Percentiles rank a stretch among this genome's conserved stretches.
phyloP scores from a whole-genome alignment of 2,797 vertebrate genomes.

The Aplochiton taeniatus region DNA sequence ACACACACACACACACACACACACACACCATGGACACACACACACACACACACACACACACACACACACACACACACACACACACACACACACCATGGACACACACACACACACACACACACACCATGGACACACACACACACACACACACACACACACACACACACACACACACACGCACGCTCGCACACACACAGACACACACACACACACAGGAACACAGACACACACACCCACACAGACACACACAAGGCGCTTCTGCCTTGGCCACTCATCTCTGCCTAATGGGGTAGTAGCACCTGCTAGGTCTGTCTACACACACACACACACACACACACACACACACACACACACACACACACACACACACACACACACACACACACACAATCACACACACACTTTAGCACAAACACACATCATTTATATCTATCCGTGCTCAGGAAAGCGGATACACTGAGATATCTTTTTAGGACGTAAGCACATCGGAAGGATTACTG shows the following conservation, averaged over 20 bases:
- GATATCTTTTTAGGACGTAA: too few species aligned
- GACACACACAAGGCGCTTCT: background rate
- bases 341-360: constrained; percentile 6
- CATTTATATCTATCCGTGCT: too few species aligned
- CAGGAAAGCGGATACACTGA: too few species aligned
- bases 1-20: background rate
- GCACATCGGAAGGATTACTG: too few species aligned
- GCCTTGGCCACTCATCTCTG: too few species aligned
- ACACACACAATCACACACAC: constrained; percentile 4
- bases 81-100: background rate
- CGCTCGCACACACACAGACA: constrained; percentile 39
- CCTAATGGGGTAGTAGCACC: too few species aligned
- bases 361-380: constrained; percentile 3
- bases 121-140: background rate
- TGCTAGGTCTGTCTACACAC: background rate
- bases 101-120: background rate
- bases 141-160: background rate
- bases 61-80: background rate
- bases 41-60: constrained; percentile 2
- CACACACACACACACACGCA: background rate
- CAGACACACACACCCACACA: constrained; percentile 10
- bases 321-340: background rate
- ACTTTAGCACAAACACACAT: constrained; percentile 47
- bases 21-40: background rate
- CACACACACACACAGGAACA: constrained; percentile 25